These are phyloP conservation scores for Bombyx mandarina DNA, from an alignment of 1,140 invertebrate genomes.

Conservation along the genomic window DNA sequence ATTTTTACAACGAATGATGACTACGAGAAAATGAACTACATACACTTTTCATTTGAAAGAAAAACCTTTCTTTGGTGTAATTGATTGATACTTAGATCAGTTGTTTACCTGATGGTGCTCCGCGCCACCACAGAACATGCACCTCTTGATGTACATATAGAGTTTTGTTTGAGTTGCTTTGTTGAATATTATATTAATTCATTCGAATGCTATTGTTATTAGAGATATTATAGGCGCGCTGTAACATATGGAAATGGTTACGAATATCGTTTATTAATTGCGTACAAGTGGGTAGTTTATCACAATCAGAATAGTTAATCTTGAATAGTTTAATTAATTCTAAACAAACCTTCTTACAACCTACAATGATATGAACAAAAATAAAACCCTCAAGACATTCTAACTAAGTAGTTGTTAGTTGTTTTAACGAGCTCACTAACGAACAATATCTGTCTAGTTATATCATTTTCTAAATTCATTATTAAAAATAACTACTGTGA, in stretches of 20 bases:
- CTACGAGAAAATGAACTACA: too few relatives aligned
- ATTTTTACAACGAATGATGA: too few relatives aligned
- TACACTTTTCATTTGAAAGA: too few relatives aligned
- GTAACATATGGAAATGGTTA: neutral
- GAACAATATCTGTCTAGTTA: neutral
- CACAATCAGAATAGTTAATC: neutral
- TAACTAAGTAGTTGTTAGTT: neutral
- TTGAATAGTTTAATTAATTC: neutral
- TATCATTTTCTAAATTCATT: neutral
- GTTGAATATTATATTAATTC: neutral
- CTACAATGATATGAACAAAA: neutral
- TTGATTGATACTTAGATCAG: too few relatives aligned
- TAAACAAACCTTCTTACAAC: neutral
- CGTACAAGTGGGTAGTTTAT: neutral
- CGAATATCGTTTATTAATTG: conserved; percentile 1
- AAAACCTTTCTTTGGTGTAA: too few relatives aligned
- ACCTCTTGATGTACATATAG: neutral
- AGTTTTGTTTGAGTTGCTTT: neutral
- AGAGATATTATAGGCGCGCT: conserved; percentile 1
- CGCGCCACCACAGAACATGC: neutral
- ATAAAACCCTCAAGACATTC: neutral
- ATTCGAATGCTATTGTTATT: neutral
- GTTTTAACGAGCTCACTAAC: neutral
- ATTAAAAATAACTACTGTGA: too few relatives aligned
- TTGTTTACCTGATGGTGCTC: conserved; percentile 60